These are phyloP conservation scores for Pseudobourletiella spinata DNA, from an alignment of 1,140 invertebrate species.

Conservation along the genomic window DNA sequence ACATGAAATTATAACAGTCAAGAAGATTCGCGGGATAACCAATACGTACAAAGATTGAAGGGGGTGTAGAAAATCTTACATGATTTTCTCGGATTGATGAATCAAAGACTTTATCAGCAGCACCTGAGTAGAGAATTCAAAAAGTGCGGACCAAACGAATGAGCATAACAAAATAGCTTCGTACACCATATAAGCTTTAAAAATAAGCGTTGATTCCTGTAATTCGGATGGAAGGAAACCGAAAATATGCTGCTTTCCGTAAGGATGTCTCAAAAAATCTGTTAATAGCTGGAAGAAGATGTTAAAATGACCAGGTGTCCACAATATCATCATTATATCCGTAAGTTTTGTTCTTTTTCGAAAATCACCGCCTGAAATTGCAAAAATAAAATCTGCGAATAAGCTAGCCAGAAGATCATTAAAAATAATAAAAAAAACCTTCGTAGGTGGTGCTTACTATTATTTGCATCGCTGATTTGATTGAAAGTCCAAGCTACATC, in stretches of 20 bases:
- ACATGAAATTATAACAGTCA: background rate
- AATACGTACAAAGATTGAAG: background rate
- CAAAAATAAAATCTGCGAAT: background rate
- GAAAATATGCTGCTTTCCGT: background rate
- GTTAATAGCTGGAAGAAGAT: background rate
- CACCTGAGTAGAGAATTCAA: background rate
- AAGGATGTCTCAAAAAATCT: background rate
- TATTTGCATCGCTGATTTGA: no score
- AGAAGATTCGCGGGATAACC: background rate
- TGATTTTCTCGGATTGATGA: background rate
- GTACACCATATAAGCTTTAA: background rate
- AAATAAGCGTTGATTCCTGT: background rate
- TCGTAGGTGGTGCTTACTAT: background rate
- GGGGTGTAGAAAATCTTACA: background rate
- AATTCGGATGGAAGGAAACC: background rate
- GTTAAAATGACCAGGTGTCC: background rate
- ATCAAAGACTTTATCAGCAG: background rate
- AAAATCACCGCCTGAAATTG: background rate
- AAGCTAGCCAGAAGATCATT: background rate
- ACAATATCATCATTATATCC: background rate
- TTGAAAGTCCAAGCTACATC: no score
- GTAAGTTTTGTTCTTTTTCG: background rate
- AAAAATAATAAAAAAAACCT: background rate
- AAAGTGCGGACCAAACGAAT: background rate
- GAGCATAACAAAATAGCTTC: background rate